Conservation (phyloP, 2,113 vertebrate genomes). For the Carassius carassius region DNA sequence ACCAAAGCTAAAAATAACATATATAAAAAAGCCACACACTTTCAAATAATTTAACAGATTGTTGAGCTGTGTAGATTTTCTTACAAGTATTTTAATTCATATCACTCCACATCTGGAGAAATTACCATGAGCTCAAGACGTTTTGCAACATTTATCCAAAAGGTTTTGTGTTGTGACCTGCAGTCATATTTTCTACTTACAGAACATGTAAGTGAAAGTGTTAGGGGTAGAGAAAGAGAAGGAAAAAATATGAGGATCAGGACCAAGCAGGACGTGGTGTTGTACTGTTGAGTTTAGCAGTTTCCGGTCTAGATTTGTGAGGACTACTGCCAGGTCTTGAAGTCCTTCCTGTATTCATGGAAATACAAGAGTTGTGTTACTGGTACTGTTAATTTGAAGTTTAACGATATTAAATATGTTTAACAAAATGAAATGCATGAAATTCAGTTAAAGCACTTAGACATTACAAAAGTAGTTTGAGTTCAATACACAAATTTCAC, state of each 20-base stretch:
- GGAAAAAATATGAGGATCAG: conserved; percentile 61
- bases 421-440: background rate
- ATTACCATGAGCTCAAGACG: background rate
- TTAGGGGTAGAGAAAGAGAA: background rate
- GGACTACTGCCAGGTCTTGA: conserved; percentile 72
- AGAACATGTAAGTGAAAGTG: background rate
- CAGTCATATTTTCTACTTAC: background rate
- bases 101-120: background rate
- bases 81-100: background rate
- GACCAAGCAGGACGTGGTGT: conserved; percentile 78
- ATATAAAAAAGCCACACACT: background rate
- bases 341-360: conserved; percentile 68
- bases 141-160: background rate
- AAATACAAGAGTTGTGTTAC: conserved; percentile 11
- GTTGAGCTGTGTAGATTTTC: background rate
- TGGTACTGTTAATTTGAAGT: background rate
- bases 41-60: background rate
- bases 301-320: conserved; percentile 69
- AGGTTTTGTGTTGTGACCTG: background rate
- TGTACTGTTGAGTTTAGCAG: conserved; percentile 70
- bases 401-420: background rate
- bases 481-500: background rate
- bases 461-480: background rate
- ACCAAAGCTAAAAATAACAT: background rate
- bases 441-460: background rate